Percentiles rank a stretch among this genome's conserved stretches.
Conservation (phyloP, 2,113 vertebrate species). For the Heterotilapia buettikoferi region DNA sequence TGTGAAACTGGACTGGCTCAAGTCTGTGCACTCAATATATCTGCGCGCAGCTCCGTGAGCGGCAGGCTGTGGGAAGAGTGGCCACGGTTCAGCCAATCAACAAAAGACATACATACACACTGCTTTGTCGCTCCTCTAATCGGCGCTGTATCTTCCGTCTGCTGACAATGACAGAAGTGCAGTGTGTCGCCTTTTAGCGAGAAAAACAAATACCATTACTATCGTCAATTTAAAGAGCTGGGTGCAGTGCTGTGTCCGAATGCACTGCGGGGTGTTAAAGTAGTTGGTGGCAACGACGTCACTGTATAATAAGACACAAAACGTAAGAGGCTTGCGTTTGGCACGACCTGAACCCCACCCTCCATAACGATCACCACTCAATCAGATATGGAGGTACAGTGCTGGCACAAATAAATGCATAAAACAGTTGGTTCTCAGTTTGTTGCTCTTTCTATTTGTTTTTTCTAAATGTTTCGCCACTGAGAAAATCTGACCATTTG, state of each 20-base stretch:
- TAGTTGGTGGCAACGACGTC: constrained; percentile 23
- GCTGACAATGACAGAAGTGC: not conserved
- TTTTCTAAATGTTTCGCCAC: not conserved
- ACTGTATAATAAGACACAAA: not conserved
- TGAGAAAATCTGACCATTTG: not conserved
- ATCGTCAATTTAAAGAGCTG: not conserved
- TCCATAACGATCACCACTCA: not conserved
- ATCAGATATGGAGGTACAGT: not conserved
- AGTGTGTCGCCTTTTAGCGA: not conserved
- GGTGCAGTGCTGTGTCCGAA: not conserved
- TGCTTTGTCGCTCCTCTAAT: not conserved
- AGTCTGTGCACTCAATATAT: not conserved
- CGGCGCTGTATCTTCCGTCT: not conserved
- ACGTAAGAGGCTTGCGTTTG: not conserved
- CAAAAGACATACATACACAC: not conserved
- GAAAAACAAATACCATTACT: not conserved
- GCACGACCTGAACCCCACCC: not conserved
- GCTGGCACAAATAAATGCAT: not conserved
- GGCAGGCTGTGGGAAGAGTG: not conserved
- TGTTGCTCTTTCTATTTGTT: not conserved
- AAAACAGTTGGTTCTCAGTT: not conserved
- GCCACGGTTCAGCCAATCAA: constrained; percentile 17
- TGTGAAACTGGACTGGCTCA: not conserved
- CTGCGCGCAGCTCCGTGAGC: not conserved
- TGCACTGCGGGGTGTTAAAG: not conserved